phyloP scores from a whole-genome alignment of 2,888 invertebrate genomes.

The Chaetogeoica ovagalla region DNA sequence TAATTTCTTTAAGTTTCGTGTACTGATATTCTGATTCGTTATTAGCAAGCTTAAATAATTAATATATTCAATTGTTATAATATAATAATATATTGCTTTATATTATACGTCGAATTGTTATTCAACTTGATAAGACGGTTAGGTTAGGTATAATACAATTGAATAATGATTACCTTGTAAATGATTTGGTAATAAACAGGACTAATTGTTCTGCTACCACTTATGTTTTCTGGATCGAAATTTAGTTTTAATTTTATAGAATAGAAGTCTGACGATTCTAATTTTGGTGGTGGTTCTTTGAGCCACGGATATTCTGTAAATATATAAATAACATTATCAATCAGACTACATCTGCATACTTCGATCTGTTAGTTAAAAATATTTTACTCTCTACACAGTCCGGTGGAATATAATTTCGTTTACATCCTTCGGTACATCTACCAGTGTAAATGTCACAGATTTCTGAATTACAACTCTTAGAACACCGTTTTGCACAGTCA shows the following conservation, averaged over 20 bases:
- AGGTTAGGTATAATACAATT: background rate
- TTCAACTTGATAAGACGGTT: too few species aligned
- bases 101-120: too few species aligned
- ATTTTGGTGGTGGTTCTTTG: background rate
- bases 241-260: conserved; percentile 4
- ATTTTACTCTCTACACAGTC: conserved; percentile 3
- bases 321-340: background rate
- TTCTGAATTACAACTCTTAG: background rate
- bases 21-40: background rate
- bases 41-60: background rate
- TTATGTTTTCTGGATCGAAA: background rate
- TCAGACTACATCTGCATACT: too few species aligned
- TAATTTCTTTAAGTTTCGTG: conserved; percentile 6
- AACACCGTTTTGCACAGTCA: conserved; percentile 7
- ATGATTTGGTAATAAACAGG: background rate
- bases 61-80: too few species aligned
- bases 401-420: background rate
- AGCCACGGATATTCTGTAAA: conserved; percentile 22
- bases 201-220: background rate
- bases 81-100: too few species aligned
- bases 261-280: background rate
- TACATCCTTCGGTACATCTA: background rate
- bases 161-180: conserved; percentile 9
- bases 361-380: too few species aligned
- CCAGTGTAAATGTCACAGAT: conserved; percentile 10